phyloP scores from a whole-genome alignment of 2,797 vertebrate genomes.

The Cephalopachus bancanus region DNA sequence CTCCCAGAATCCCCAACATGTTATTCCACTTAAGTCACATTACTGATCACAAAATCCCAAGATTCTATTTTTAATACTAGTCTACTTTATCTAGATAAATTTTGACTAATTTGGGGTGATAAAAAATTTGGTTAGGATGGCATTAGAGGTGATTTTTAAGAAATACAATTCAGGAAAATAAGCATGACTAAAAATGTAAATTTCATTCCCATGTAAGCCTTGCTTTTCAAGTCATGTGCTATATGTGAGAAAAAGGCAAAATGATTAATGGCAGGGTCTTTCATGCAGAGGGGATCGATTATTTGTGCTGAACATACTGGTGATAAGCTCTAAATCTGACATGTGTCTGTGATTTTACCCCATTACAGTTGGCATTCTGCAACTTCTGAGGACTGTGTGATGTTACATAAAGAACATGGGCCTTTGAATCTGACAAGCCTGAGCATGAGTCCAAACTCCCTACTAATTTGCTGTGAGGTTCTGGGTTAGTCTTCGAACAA shows the following conservation, averaged over 20 bases:
- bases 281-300: background rate
- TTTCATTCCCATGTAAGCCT: background rate
- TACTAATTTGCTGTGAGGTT: background rate
- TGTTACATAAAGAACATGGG: background rate
- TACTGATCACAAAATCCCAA: background rate
- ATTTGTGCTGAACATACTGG: slow-evolving; percentile 21
- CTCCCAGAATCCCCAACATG: background rate
- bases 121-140: background rate
- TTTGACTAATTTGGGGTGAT: background rate
- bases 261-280: background rate
- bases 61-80: background rate
- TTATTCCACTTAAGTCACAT: background rate
- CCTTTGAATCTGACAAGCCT: background rate
- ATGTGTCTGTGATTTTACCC: slow-evolving; percentile 17
- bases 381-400: background rate
- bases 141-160: background rate
- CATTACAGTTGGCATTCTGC: background rate
- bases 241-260: background rate
- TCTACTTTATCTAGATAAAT: background rate
- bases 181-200: background rate
- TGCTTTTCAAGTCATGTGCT: background rate
- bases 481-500: background rate
- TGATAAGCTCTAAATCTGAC: slow-evolving; percentile 52
- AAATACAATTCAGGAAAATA: background rate
- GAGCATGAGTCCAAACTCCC: background rate